These are phyloP conservation scores for Drosophila guanche DNA, from an alignment of 1,140 invertebrate species.

Conservation along the genomic window DNA sequence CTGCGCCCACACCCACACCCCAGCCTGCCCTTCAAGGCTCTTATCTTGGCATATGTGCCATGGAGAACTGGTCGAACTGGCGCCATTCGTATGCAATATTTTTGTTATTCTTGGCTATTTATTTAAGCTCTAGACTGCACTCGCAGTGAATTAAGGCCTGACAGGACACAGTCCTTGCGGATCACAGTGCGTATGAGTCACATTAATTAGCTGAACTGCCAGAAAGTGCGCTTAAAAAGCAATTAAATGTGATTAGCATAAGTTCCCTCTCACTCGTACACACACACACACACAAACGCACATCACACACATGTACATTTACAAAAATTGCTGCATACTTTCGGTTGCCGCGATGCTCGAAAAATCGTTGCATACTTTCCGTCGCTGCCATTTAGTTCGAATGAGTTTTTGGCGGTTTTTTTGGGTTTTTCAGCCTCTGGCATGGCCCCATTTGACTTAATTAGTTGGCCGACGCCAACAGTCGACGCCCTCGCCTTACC, in stretches of 20 bases:
- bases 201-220: conserved; percentile 73
- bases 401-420: conserved; percentile 42
- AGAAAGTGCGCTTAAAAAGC: conserved; percentile 81
- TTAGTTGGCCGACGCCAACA: conserved; percentile 65
- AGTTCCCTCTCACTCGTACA: conserved; percentile 47
- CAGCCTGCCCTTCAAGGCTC: conserved; percentile 29
- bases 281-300: conserved; percentile 7
- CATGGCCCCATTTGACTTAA: conserved; percentile 74
- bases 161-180: conserved; percentile 1
- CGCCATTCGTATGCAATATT: conserved; percentile 49
- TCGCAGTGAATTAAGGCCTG: conserved; percentile 25
- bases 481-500: conserved; percentile 35
- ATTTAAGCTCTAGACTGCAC: conserved; percentile 40
- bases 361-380: conserved; percentile 20
- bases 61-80: conserved; percentile 13
- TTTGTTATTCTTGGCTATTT: conserved; percentile 16
- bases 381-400: conserved; percentile 33
- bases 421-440: not conserved
- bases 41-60: conserved; percentile 64
- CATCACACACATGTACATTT: conserved; percentile 21
- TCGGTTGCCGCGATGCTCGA: conserved; percentile 6
- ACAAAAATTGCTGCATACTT: conserved; percentile 59
- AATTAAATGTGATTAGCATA: conserved; percentile 83
- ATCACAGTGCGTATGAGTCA: conserved; percentile 60
- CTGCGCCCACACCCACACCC: conserved; percentile 44